Base-by-base conservation (phyloP, 2,113 vertebrate species). In the Rhinichthys klamathensis region DNA sequence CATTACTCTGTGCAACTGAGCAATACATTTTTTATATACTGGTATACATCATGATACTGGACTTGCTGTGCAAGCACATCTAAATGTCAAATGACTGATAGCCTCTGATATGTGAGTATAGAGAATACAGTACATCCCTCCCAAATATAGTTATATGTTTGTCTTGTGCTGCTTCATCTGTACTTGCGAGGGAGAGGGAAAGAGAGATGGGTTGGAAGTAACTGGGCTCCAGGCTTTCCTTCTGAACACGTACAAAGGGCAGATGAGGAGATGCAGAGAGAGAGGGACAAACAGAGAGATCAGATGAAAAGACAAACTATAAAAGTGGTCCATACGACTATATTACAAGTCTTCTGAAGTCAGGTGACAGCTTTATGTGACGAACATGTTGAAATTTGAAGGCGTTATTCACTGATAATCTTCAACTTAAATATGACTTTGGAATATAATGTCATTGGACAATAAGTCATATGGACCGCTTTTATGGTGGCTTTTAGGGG, bases 1-100 rank as follows among this genome's bases (percentile, higher is more conserved):
- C 4, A 80, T 16, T 15, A 60, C 77, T 41, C 9, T 61, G 21
- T 63, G 23, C 7, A 1, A 41, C 3, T 58, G 35, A 44, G 32
- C 77, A 18, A 80, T 80, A 35, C 6, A n/a, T 60, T 23, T 61
- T 80, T 1, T 38, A 3, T 35, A 38, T 23, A n/a, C 32, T 2
- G 7, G 25, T 18, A 38, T 70, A 41, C 21, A 72, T 83, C 49
- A 54, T 72, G 81, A 73, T 6, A 21, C 12, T 25, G 46, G 23
- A 82, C 13, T 6, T 83, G 81, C 81, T 82, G 80, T 70, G 63
- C 65, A 30, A 82, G 63, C 80, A 51, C 4, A 69, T 51, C 61
- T 51, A 51, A 79, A 25, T 38, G 61, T 51, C 60, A 38, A 27
- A 25, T 83, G 32, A 83, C 8, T 3, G 67, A 82, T 82, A 35